Conservation (phyloP, 2,113 vertebrate genomes). For the Glareola pratincola region DNA sequence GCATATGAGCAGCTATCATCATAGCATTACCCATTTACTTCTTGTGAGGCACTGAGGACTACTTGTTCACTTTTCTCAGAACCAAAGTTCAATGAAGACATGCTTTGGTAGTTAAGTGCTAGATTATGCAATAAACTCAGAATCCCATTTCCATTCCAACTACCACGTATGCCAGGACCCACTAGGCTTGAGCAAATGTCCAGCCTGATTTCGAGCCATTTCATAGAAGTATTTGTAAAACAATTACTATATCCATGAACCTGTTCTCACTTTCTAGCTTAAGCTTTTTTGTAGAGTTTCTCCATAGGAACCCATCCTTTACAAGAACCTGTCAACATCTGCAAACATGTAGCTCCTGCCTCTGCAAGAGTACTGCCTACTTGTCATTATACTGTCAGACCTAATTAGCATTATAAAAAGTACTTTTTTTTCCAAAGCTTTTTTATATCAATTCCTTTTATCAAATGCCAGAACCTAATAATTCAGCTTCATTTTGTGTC, state of each 20-base stretch:
- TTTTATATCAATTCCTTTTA: neutral
- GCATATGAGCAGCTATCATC: neutral
- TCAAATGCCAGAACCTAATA: constrained; percentile 21
- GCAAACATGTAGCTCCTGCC: constrained; percentile 36
- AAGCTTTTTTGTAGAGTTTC: neutral
- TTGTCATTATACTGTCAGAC: constrained; percentile 12
- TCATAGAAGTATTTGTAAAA: neutral
- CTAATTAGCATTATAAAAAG: constrained; percentile 23
- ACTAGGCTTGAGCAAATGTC: neutral
- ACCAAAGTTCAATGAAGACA: neutral
- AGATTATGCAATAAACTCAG: neutral
- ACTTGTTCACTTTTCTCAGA: neutral
- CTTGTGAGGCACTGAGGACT: neutral
- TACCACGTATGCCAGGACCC: neutral
- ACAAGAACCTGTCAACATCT: neutral
- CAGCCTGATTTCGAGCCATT: neutral
- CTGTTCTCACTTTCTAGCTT: neutral
- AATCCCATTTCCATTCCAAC: neutral
- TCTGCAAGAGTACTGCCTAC: constrained; percentile 5
- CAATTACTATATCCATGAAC: neutral
- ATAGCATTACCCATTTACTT: neutral
- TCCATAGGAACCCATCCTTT: neutral
- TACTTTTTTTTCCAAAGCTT: neutral
- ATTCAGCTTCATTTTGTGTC: neutral
- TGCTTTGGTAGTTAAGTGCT: fast-evolving